Conservation (phyloP, 2,888 invertebrate genomes). For the Homarus gammarus region DNA sequence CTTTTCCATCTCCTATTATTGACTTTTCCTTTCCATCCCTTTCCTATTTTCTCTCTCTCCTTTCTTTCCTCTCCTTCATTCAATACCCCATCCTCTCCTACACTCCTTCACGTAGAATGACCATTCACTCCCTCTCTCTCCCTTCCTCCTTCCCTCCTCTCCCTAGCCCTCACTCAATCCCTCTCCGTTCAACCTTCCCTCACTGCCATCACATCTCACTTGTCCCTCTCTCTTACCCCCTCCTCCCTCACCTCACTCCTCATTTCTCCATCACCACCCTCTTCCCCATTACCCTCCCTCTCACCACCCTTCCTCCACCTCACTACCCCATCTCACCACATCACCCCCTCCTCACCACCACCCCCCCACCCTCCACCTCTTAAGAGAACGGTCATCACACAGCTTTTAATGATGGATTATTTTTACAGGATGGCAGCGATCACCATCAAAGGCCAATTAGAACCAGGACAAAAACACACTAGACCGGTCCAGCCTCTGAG, state of each 20-base stretch:
- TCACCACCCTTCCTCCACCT: not conserved
- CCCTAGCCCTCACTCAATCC: not conserved
- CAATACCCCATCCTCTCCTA: not conserved
- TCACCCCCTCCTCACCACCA: not conserved
- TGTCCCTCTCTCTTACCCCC: too few relatives aligned
- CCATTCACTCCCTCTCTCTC: not conserved
- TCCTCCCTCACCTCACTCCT: not conserved
- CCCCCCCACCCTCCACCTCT: slow-evolving; percentile 10
- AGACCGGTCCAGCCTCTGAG: slow-evolving; percentile 44
- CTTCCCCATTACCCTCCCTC: not conserved
- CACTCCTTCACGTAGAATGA: not conserved
- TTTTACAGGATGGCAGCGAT: slow-evolving; percentile 50
- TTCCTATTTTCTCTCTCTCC: not conserved
- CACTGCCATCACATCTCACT: too few relatives aligned
- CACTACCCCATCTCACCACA: not conserved
- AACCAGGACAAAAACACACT: slow-evolving; percentile 39
- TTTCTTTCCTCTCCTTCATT: not conserved
- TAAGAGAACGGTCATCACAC: not conserved
- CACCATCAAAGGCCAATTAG: slow-evolving; percentile 70
- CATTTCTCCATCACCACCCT: not conserved
- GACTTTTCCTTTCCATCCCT: not conserved
- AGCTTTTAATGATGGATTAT: slow-evolving; percentile 43
- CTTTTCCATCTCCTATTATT: not conserved
- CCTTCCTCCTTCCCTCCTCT: not conserved
- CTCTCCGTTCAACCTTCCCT: not conserved